Evolutionary conservation across 2,113 vertebrate species (phyloP).

Genomic region (Anhinga rufa): DNA sequence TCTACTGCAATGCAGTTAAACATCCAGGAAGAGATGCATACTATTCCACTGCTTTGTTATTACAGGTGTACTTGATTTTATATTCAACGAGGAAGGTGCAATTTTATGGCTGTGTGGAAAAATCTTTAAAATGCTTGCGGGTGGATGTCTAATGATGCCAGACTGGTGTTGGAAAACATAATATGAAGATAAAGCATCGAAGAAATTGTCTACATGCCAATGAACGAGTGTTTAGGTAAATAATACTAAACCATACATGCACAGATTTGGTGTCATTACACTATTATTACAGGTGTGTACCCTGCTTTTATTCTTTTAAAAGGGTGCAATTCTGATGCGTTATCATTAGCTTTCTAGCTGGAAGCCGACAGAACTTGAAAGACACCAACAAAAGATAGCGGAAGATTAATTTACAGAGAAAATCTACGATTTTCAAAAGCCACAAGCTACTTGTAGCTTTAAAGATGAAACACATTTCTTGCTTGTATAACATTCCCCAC

Average conservation of each 20-base stretch:
- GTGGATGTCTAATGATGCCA: conserved; percentile 10
- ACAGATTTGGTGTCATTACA: not conserved
- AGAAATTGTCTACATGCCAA: not conserved
- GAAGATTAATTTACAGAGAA: not conserved
- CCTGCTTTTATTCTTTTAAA: conserved; percentile 4
- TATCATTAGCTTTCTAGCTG: not conserved
- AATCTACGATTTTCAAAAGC: not conserved
- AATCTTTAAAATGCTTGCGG: not conserved
- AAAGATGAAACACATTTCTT: not conserved
- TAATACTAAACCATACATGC: not conserved
- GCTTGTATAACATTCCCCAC: not conserved
- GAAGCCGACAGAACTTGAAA: not conserved
- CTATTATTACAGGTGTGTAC: not conserved
- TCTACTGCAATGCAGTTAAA: not conserved
- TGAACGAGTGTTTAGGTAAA: not conserved
- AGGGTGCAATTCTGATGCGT: not conserved
- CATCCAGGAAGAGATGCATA: not conserved
- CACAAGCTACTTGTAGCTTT: not conserved
- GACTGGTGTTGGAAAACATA: not conserved
- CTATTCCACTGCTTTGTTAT: conserved; percentile 37
- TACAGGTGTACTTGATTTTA: conserved; percentile 48
- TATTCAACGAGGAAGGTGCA: not conserved
- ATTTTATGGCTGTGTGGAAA: conserved; percentile 35
- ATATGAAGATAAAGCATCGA: not conserved
- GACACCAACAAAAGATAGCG: not conserved